Percentiles rank a stretch among this genome's conserved stretches.
phyloP scores from a whole-genome alignment of 2,113 vertebrate species.

The Strix uralensis region DNA sequence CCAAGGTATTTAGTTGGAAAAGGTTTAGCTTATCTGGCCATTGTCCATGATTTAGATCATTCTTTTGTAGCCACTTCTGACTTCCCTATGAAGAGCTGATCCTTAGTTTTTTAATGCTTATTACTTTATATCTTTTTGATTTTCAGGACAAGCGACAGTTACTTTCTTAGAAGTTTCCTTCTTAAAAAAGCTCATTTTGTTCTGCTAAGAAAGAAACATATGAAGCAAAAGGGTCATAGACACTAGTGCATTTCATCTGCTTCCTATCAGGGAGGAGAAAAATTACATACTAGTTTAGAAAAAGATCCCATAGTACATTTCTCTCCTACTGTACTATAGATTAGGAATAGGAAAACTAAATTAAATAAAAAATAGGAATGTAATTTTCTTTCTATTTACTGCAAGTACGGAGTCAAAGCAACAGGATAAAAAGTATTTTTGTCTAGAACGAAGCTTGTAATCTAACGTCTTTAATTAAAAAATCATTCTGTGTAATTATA shows the following conservation, averaged over 20 bases:
- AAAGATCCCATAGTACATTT: neutral
- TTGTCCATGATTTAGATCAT: neutral
- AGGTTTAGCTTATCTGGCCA: neutral
- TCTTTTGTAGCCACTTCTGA: neutral
- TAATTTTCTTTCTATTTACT: neutral
- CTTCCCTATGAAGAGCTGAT: neutral
- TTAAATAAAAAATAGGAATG: neutral
- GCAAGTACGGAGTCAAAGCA: neutral
- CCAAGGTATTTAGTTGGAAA: neutral
- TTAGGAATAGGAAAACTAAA: neutral
- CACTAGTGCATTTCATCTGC: neutral
- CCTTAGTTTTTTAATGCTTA: neutral
- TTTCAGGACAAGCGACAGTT: neutral
- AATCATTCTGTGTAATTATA: neutral
- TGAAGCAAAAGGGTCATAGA: neutral
- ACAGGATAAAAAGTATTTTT: neutral
- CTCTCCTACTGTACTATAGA: neutral
- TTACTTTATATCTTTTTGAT: neutral
- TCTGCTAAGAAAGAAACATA: neutral
- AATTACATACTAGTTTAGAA: neutral
- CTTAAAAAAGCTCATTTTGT: neutral
- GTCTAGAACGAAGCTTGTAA: neutral
- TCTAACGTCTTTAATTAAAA: neutral
- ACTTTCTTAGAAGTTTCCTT: neutral
- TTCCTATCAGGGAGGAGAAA: neutral